These are phyloP conservation scores for Drosophila anomalata DNA, from an alignment of 2,888 invertebrate genomes.

Conservation along the genomic window DNA sequence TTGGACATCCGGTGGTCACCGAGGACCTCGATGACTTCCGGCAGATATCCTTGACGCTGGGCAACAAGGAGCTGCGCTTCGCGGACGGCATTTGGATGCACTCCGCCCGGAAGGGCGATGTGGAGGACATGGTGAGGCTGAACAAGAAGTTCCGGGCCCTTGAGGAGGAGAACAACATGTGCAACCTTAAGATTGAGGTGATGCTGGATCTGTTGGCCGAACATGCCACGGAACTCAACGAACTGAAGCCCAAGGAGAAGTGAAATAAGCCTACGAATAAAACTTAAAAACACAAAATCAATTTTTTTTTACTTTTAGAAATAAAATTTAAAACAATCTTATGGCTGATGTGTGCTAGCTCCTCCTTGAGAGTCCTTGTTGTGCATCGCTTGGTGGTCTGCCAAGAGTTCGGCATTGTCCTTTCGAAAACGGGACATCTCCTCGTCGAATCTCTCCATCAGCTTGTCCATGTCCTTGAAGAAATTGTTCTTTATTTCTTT, in stretches of 20 bases:
- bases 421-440: constrained; percentile 12
- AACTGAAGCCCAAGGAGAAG: constrained; percentile 65
- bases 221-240: constrained; percentile 78
- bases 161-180: constrained; percentile 83
- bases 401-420: constrained; percentile 3
- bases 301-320: constrained; percentile 15
- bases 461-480: constrained; percentile 23
- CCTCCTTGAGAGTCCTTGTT: background rate
- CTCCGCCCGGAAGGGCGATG: constrained; percentile 71
- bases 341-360: constrained; percentile 17
- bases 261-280: constrained; percentile 21
- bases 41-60: constrained; percentile 78
- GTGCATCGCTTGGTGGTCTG: background rate
- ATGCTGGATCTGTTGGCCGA: constrained; percentile 83
- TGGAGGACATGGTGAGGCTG: constrained; percentile 78
- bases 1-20: constrained; percentile 74
- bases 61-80: constrained; percentile 82
- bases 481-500: constrained; percentile 9
- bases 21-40: constrained; percentile 83
- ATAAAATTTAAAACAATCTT: constrained; percentile 12
- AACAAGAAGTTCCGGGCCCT: constrained; percentile 78
- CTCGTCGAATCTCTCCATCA: constrained; percentile 15
- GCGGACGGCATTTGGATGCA: constrained; percentile 83
- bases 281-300: background rate
- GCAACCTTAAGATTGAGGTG: constrained; percentile 82